Evolutionary conservation across 2,113 vertebrate genomes (phyloP).

Genomic region (Pteropus alecto): DNA sequence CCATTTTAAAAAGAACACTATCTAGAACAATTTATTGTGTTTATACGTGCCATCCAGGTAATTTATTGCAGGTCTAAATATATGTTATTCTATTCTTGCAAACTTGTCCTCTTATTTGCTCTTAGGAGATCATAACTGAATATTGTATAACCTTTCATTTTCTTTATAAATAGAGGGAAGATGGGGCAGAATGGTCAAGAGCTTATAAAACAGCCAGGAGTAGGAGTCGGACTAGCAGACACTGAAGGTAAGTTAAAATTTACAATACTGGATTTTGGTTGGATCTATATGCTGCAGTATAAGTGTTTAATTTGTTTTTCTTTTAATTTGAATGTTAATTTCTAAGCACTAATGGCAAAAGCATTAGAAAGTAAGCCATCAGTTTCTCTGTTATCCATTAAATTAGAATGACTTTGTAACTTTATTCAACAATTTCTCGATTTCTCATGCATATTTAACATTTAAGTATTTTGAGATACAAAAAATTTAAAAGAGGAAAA

Average conservation of each 20-base stretch:
- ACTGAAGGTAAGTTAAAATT: slow-evolving; percentile 89
- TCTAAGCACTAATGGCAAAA: background rate
- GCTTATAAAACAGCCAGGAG: slow-evolving; percentile 83
- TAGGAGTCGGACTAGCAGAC: slow-evolving; percentile 87
- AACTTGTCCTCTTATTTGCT: background rate
- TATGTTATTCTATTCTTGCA: background rate
- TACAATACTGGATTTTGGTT: background rate
- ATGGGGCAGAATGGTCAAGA: slow-evolving; percentile 92
- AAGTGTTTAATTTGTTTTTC: background rate
- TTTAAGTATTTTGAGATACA: background rate
- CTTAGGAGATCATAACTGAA: background rate
- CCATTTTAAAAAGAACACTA: background rate
- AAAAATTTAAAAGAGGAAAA: background rate
- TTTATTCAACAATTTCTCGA: background rate
- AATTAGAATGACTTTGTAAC: background rate
- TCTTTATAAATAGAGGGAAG: slow-evolving; percentile 87
- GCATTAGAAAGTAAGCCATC: background rate
- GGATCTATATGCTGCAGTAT: background rate
- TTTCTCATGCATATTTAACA: background rate
- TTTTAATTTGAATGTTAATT: background rate
- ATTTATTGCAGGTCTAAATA: background rate
- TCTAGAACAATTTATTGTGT: background rate
- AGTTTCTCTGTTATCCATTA: background rate
- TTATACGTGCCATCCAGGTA: background rate
- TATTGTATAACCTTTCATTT: slow-evolving; percentile 37